Evolutionary conservation across 1,140 invertebrate genomes (phyloP).

Genomic region (Zaprionus africanus): DNA sequence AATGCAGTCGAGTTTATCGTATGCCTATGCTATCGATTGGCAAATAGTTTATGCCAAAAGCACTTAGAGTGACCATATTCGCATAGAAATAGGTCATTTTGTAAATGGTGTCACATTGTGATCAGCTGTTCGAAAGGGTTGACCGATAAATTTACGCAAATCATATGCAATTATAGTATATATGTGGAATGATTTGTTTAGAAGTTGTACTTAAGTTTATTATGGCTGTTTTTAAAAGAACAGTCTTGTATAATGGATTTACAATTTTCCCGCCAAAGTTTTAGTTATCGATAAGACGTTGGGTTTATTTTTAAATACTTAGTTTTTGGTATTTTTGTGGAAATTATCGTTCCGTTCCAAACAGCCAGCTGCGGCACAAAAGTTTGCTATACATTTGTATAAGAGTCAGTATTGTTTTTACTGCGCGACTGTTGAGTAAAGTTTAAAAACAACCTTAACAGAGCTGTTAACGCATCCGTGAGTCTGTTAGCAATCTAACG

Average conservation of each 20-base stretch:
- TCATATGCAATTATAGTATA: neutral
- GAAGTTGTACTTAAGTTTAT: neutral
- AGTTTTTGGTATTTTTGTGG: neutral
- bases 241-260: neutral
- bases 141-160: neutral
- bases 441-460: neutral
- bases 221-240: neutral
- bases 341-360: neutral
- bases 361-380: neutral
- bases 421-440: neutral
- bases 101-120: conserved; percentile 1
- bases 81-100: conserved; percentile 1
- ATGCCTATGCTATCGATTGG: neutral
- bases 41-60: conserved; percentile 6
- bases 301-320: neutral
- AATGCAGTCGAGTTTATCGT: conserved; percentile 31
- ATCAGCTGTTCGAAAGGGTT: conserved; percentile 1
- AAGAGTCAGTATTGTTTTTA: neutral
- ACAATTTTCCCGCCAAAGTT: neutral
- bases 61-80: conserved; percentile 8
- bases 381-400: conserved; percentile 7
- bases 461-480: conserved; percentile 19
- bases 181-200: neutral
- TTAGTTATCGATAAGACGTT: neutral
- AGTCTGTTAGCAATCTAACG: neutral